Base-by-base conservation (phyloP, 2,797 vertebrate genomes). In the Garrulus glandarius region DNA sequence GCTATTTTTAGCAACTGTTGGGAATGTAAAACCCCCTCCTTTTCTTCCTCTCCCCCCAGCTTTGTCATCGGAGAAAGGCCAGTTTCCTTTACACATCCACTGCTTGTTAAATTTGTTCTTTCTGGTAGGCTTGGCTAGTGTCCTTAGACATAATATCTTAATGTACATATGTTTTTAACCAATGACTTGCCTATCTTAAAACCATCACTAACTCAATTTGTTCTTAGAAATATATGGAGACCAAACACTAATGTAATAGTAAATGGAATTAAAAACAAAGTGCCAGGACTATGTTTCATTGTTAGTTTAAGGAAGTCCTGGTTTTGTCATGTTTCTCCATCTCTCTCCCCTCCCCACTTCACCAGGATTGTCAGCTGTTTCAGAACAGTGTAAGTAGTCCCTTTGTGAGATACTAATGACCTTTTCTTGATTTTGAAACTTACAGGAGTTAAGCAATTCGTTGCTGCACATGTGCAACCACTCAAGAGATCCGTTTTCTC, bases 391-490 rank as follows among this genome's bases (percentile, higher is more conserved):
- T 37, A 61, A 84, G 26, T 41, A 95, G 92, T 77, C 63, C 34
- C 23, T 86, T 91, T 94, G 43, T 93, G 44, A 89, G 77, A 87
- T 20, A 85, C 15, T 86, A 87, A 83, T 15, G 13, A 64, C 22
- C 26, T 93, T 84, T 89, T 82, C 32, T 82, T 95, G 95, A 93
- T 92, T 95, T 91, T 94, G 68, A 95, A 95, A 88, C 57, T 94
- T 72, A 86, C 37, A 21, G 46, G 64, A 95, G 34, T 87, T 97
- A 79, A 74, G 85, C 20, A 37, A 92, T 93, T 96, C 4, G 2
- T 75, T 56, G 80, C 87, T 92, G 50, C n/a, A 55, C 29, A 7
- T 36, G 37, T 59, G 55, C 30, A 87, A 93, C 57, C 15, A 11
- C 82, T 82, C 64, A 55, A 74, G 72, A 93, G 87, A 95, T 95